A percentile compares a stretch with the other conserved stretches of the same genome.
phyloP scores from a whole-genome alignment of 2,113 vertebrate genomes.

The Poeciliopsis retropinna region DNA sequence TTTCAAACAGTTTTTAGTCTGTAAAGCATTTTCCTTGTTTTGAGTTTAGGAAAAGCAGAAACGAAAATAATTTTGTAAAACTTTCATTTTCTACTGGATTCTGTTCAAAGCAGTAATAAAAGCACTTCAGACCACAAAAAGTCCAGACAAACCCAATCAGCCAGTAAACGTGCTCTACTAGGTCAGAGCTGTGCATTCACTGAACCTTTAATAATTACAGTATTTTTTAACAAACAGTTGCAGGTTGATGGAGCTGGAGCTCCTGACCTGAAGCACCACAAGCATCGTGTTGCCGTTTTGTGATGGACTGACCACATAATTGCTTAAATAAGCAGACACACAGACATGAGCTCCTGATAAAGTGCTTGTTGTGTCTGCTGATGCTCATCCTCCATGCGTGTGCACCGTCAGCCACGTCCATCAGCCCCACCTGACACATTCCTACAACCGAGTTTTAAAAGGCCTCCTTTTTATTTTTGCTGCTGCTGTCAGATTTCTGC shows the following conservation, averaged over 20 bases:
- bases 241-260: not conserved
- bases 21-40: not conserved
- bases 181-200: not conserved
- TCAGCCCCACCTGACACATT: not conserved
- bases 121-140: not conserved
- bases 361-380: slow-evolving; percentile 1
- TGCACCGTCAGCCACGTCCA: not conserved
- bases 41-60: too few relatives aligned
- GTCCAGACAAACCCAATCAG: not conserved
- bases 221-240: not conserved
- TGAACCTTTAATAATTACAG: not conserved
- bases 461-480: not conserved
- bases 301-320: slow-evolving; percentile 15
- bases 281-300: not conserved
- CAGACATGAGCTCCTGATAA: not conserved
- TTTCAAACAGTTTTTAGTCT: not conserved
- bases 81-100: not conserved
- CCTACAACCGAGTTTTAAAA: not conserved
- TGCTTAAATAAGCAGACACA: slow-evolving; percentile 5
- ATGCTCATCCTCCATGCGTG: not conserved
- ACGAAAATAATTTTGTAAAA: not conserved
- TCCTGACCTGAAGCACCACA: slow-evolving; percentile 2
- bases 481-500: not conserved
- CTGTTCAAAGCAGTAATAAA: not conserved
- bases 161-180: not conserved